Evolutionary conservation across 2,888 invertebrate species (phyloP), one percentile per base, ranked within the genome.

Genomic region (Drosophila heteroneura): DNA sequence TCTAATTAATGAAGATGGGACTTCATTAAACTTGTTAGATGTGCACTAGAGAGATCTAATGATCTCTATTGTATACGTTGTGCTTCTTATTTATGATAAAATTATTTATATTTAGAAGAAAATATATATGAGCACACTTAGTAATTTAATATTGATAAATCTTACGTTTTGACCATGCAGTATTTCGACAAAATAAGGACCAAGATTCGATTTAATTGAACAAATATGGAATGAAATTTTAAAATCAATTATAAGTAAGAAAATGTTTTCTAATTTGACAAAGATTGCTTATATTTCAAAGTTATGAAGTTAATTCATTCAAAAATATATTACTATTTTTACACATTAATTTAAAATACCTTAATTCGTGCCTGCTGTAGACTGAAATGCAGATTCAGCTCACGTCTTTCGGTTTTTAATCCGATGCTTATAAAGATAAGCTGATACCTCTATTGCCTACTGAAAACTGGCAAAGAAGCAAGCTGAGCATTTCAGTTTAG

Each of bases 1-100:
- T 74, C 81, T 77, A 83, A 88, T 83, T 81, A 83, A 85, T 80
- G 73, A 62, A 39, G 51, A 26, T 39, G 44, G 58, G 49, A 68
- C 73, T 70, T 68, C 68, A 79, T 86, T 75, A 75, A 67, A 47
- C 62, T 77, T 57, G 74, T 64, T 41, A 51, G 30, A 63, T 57
- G 37, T 2, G 44, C 62, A 35, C 39, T 60, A 62, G 33, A 35
- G 14, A 35, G 28, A 30, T 19, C 22, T 30, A 47, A 19, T 58
- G 30, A 22, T 44, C n/a, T 22, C 41, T 22, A 44, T 22, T 44
- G 44, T 41, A 10, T 41, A 10, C 41, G 4, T n/a, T n/a, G 10
- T 22, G 44, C 22, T 44, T 22, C 44, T 22, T n/a, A 68, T 28
- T 6, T 28, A 5, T 16, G 26, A 26, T 35, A 26, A 10, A 26